Evolutionary conservation across 2,113 vertebrate species (phyloP).

Genomic region (Penelope pileata): DNA sequence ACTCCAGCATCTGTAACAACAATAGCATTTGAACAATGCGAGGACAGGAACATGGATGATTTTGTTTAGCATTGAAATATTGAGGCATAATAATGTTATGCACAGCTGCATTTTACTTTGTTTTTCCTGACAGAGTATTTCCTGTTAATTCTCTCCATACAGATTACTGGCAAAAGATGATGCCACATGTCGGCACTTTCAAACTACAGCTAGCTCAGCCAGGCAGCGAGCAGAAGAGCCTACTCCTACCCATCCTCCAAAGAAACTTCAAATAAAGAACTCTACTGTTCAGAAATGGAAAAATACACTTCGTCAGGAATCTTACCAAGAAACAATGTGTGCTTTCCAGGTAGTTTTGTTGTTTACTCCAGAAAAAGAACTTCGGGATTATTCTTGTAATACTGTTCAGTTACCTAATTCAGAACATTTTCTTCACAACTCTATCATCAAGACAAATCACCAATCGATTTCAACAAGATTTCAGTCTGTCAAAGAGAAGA

Average conservation of each 20-base stretch:
- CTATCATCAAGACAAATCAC: not conserved
- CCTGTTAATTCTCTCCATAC: not conserved
- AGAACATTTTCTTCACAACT: not conserved
- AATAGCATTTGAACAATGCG: not conserved
- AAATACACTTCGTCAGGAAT: not conserved
- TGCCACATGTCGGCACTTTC: not conserved
- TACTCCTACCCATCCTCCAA: not conserved
- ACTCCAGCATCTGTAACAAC: not conserved
- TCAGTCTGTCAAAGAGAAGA: not conserved
- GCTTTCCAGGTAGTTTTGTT: not conserved
- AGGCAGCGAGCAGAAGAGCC: not conserved
- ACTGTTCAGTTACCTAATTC: not conserved
- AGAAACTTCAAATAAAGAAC: not conserved
- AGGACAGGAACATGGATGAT: not conserved
- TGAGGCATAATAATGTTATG: not conserved
- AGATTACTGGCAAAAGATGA: not conserved
- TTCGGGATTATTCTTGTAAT: not conserved
- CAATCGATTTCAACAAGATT: not conserved
- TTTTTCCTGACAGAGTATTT: not conserved
- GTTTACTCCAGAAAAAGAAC: not conserved
- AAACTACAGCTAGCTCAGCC: not conserved
- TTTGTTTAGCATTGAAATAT: not conserved
- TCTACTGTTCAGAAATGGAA: not conserved
- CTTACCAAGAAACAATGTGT: not conserved
- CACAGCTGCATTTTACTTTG: not conserved